Base-by-base conservation (phyloP, 2,888 invertebrate species). In the Gymnosoma rotundatum region DNA sequence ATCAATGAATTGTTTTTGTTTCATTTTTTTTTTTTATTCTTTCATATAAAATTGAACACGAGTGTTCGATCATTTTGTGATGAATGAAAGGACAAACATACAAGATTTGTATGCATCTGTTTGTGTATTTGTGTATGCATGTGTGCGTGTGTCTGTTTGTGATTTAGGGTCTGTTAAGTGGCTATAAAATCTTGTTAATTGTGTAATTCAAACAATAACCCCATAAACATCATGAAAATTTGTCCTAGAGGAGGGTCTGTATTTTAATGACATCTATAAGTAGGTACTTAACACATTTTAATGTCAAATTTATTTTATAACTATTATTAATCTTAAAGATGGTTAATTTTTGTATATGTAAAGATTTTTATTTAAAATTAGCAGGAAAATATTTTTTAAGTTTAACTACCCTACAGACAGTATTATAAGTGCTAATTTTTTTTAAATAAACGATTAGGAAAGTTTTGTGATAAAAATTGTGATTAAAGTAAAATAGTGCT, bases 91-190 rank as follows among this genome's bases (percentile, higher is more conserved):
- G 73, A 70, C 60, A 38, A 45, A 16, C 32, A 70, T 38, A 60
- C 50, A 80, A 54, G 73, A 74, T 45, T 48, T 52, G 60, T 61
- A 45, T 72, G 45, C 67, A 78, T 78, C 80, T 70, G 78, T 50
- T 10, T 69, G n/a, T 80, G 64, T 83, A 63, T 58, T 67, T 86
- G 75, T 88, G 58, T 48, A 5, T 80, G 64, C 81, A 63, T 58
- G 67, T 85, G 75, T 88, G 58, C 7, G 7, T 8, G 6, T 32
- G 8, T 4, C 5, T 10, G 42, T 42, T 42, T 42, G 42, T 88
- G 87, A 88, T 88, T 88, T 78, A 69, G 67, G 52, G 87, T 89
- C 89, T 90, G 90, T 90, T 90, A 90, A 90, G 90, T 90, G 90
- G 90, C 89, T 88, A 89, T 89, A 89, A 90, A 90, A 88, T 87